Percentiles rank a stretch among this genome's conserved stretches.
Conservation (phyloP, 2,888 invertebrate species). For the Mesorhabditis belari region DNA sequence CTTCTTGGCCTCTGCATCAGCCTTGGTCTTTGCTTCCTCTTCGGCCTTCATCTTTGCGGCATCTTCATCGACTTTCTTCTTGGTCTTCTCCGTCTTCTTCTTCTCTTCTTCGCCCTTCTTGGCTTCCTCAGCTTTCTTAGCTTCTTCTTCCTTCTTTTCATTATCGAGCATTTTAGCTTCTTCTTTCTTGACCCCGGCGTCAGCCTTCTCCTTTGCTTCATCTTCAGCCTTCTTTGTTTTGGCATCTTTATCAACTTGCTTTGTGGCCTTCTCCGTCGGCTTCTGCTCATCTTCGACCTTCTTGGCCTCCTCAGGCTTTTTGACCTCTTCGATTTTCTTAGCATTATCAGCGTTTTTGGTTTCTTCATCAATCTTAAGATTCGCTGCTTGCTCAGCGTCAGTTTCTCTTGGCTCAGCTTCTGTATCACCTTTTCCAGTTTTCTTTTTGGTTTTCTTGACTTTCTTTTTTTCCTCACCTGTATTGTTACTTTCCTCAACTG, state of each 20-base stretch:
- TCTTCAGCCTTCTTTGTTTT: constrained; percentile 1
- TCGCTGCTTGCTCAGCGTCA: background rate
- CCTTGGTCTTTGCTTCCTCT: background rate
- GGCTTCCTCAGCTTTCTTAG: background rate
- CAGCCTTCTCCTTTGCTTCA: background rate
- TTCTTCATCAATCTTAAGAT: background rate
- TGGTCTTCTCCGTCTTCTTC: constrained; percentile 1
- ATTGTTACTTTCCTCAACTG: constrained; percentile 1
- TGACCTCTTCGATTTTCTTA: background rate
- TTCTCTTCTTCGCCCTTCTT: background rate
- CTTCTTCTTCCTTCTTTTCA: background rate
- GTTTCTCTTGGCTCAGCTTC: background rate
- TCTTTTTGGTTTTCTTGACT: background rate
- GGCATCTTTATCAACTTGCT: constrained; percentile 1
- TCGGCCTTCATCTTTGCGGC: constrained; percentile 4
- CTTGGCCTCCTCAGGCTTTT: background rate
- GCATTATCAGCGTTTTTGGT: background rate
- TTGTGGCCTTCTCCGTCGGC: constrained; percentile 5
- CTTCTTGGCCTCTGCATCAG: constrained; percentile 6
- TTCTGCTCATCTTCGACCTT: constrained; percentile 1
- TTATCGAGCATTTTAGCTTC: background rate
- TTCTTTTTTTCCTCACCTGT: constrained; percentile 1
- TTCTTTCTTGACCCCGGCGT: background rate
- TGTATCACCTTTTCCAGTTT: background rate
- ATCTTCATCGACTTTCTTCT: constrained; percentile 1